Conservation (phyloP, 2,888 invertebrate species). For the Brenthis hecate region DNA sequence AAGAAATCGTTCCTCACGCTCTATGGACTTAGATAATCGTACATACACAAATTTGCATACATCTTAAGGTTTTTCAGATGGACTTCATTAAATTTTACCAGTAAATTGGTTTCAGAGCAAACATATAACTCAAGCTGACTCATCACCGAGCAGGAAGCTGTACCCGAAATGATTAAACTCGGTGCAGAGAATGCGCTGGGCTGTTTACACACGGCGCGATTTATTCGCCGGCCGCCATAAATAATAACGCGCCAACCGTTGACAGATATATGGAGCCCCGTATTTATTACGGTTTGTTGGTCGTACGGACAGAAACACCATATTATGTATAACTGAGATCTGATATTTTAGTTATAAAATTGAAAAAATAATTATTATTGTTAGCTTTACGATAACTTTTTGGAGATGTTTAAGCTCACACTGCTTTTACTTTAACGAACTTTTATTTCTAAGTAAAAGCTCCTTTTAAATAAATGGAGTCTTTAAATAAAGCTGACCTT, state of each 20-base stretch:
- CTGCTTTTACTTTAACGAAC: too few relatives aligned
- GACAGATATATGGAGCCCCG: constrained; percentile 75
- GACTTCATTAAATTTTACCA: constrained; percentile 21
- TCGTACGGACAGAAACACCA: constrained; percentile 51
- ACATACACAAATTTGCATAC: too few relatives aligned
- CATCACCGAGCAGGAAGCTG: constrained; percentile 42
- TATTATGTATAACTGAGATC: not conserved
- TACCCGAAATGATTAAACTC: constrained; percentile 43
- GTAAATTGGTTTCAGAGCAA: constrained; percentile 31
- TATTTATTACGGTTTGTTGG: constrained; percentile 70
- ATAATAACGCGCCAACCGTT: constrained; percentile 64
- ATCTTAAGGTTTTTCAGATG: not conserved
- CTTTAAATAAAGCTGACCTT: too few relatives aligned
- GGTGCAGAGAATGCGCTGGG: constrained; percentile 36
- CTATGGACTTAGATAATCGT: too few relatives aligned
- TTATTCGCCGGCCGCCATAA: constrained; percentile 65
- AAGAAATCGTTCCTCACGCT: too few relatives aligned
- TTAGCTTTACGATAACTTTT: too few relatives aligned
- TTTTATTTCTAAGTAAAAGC: too few relatives aligned
- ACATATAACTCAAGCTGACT: constrained; percentile 35
- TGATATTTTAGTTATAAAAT: too few relatives aligned
- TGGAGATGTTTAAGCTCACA: too few relatives aligned
- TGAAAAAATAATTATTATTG: too few relatives aligned
- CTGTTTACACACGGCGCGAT: constrained; percentile 72
- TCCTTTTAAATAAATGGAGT: too few relatives aligned